phyloP scores from a whole-genome alignment of 2,797 vertebrate species.

The Decapterus maruadsi region DNA sequence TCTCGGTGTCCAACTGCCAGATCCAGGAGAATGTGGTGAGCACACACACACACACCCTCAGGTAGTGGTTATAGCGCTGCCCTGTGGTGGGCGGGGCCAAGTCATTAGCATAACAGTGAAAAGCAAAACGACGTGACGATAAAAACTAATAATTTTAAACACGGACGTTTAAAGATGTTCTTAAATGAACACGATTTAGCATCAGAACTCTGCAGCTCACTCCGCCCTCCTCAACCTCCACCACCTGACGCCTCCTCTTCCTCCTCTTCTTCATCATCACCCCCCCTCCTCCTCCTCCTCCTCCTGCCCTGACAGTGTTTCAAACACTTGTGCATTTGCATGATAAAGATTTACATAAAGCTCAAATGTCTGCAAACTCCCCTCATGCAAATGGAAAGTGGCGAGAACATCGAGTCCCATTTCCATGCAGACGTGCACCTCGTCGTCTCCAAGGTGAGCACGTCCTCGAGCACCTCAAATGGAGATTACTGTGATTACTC shows the following conservation, averaged over 20 bases:
- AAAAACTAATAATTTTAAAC: too few species aligned
- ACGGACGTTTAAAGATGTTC: too few species aligned
- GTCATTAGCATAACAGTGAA: too few species aligned
- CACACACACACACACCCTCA: conserved; percentile 21
- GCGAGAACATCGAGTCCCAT: conserved; percentile 48
- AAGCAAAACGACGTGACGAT: too few species aligned
- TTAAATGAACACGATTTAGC: too few species aligned
- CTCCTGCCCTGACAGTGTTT: not conserved
- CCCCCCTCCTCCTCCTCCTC: not conserved
- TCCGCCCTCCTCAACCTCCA: too few species aligned
- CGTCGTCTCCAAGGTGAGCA: conserved; percentile 74
- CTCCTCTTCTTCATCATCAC: not conserved
- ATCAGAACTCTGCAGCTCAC: too few species aligned
- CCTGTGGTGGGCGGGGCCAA: too few species aligned
- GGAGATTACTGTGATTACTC: conserved; percentile 86
- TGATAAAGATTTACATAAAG: conserved; percentile 22
- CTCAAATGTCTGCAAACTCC: conserved; percentile 46
- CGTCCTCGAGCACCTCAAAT: conserved; percentile 70
- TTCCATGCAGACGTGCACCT: conserved; percentile 52
- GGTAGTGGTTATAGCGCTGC: too few species aligned
- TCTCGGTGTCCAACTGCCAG: conserved; percentile 97
- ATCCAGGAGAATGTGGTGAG: conserved; percentile 99
- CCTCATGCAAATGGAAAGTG: conserved; percentile 34
- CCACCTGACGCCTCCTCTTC: not conserved
- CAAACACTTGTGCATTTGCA: conserved; percentile 18